Conservation (phyloP, 2,888 invertebrate species). For the Melieria crassipennis region DNA sequence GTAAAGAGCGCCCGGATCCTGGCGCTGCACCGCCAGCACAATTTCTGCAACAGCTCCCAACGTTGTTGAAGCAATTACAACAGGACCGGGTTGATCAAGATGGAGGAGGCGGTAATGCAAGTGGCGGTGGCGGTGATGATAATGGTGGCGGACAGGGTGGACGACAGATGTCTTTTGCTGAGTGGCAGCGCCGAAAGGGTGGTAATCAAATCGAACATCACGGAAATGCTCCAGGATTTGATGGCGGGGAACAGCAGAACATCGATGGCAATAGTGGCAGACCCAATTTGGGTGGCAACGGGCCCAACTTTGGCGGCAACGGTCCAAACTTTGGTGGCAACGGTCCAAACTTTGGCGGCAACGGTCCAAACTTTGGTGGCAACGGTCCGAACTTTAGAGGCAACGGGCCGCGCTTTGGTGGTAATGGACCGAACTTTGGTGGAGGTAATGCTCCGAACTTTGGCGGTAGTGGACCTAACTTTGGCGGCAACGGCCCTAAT, state of each 20-base stretch:
- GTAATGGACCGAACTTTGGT: conserved; percentile 33
- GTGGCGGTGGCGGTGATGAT: not conserved
- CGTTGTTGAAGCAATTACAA: conserved; percentile 38
- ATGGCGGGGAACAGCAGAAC: conserved; percentile 38
- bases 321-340: conserved; percentile 39
- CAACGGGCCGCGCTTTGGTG: conserved; percentile 34
- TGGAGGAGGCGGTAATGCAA: not conserved
- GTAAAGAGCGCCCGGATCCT: conserved; percentile 42
- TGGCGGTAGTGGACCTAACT: conserved; percentile 29
- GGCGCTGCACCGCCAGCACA: conserved; percentile 37
- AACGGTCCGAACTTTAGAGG: conserved; percentile 41
- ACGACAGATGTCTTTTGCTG: conserved; percentile 49
- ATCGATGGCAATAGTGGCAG: conserved; percentile 27
- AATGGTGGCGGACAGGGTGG: conserved; percentile 35
- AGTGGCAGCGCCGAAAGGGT: conserved; percentile 52
- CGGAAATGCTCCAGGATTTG: conserved; percentile 35
- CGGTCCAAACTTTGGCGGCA: conserved; percentile 40
- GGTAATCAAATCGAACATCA: not conserved
- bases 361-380: conserved; percentile 35
- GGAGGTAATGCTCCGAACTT: conserved; percentile 29
- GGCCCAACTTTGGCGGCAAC: conserved; percentile 37
- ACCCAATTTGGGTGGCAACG: conserved; percentile 38
- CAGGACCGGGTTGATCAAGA: conserved; percentile 33
- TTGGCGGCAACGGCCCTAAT: conserved; percentile 16
- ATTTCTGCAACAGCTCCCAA: conserved; percentile 39